Evolutionary conservation across 2,113 vertebrate species (phyloP).

Genomic region (Rousettus leschenaultii): DNA sequence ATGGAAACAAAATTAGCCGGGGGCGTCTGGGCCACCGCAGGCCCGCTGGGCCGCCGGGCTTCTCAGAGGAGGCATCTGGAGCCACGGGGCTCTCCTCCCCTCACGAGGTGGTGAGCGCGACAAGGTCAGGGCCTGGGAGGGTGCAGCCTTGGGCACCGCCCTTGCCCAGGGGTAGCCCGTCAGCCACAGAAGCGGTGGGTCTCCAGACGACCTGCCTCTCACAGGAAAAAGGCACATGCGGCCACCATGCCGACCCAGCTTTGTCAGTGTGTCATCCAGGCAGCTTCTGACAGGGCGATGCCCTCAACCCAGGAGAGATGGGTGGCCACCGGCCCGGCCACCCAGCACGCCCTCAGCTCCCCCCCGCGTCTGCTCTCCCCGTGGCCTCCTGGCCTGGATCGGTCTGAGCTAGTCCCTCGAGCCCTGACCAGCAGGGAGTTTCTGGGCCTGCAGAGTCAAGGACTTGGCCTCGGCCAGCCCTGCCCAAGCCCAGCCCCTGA

Average conservation of each 20-base stretch:
- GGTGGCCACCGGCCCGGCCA: neutral
- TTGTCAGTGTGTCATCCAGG: neutral
- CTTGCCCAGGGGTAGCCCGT: too few relatives aligned
- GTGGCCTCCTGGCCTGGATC: rapidly evolving
- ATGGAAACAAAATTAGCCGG: too few relatives aligned
- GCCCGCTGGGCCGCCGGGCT: too few relatives aligned
- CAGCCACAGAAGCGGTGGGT: too few relatives aligned
- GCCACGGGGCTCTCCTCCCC: too few relatives aligned
- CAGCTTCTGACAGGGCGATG: neutral
- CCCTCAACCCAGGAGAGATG: neutral
- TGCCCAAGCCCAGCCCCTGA: neutral
- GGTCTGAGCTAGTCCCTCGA: neutral
- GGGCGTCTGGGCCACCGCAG: too few relatives aligned
- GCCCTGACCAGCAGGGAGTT: neutral
- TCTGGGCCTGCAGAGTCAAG: neutral
- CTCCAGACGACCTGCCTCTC: too few relatives aligned
- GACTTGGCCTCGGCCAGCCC: neutral
- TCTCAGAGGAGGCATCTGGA: too few relatives aligned
- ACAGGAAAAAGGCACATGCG: rapidly evolving
- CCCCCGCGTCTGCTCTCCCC: rapidly evolving
- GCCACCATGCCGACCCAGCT: neutral
- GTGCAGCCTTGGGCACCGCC: too few relatives aligned
- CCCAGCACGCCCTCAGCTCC: rapidly evolving
- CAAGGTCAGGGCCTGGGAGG: too few relatives aligned
- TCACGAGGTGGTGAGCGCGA: too few relatives aligned